Evolutionary conservation across 2,888 invertebrate genomes (phyloP), one percentile per base, ranked within the genome.

Genomic region (Nomada fucata): DNA sequence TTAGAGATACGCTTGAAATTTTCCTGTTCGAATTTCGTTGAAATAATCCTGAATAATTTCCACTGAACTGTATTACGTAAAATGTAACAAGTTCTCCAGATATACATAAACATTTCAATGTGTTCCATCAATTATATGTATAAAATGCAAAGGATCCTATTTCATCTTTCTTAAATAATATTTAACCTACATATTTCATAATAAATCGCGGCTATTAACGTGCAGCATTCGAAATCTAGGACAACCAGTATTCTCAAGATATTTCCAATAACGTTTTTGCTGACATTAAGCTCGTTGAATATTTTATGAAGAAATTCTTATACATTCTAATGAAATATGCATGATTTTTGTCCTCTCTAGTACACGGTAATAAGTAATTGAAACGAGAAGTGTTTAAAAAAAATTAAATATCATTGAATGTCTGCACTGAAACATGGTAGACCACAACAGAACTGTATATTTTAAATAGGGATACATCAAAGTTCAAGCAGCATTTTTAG

Each of bases 221-320:
- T 2, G 53, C 15, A 20, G 20, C 15, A 3, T n/a, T 18, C 55
- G 44, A 15, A 73, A 73, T 65, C 13, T 73, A 55, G 65, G 44
- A 15, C 53, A 65, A 65, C 53, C 26, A 42, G 26, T 53, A 64
- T 42, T 10, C 26, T 65, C 65, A 20, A 73, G 65, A 55, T 73
- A 65, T 73, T 73, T 73, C 72, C 72, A 44, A 65, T 65, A 73
- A 64, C 15, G 26, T 47, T 26, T 23, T 26, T 55, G 44, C 70
- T n/a, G 59, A 47, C 44, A 64, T 53, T 57, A 57, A 55, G 13
- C 65, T 11, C 20, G n/a, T 55, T 57, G 44, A 67, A 73, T 73
- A 73, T 57, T 73, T 47, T 29, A 73, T 29, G 20, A 55, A 15
- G 26, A 5, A 44, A 15, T 61, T 11, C 20, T 5, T 50, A 53